Conservation (phyloP, 2,113 vertebrate genomes). For the Podarcis muralis region DNA sequence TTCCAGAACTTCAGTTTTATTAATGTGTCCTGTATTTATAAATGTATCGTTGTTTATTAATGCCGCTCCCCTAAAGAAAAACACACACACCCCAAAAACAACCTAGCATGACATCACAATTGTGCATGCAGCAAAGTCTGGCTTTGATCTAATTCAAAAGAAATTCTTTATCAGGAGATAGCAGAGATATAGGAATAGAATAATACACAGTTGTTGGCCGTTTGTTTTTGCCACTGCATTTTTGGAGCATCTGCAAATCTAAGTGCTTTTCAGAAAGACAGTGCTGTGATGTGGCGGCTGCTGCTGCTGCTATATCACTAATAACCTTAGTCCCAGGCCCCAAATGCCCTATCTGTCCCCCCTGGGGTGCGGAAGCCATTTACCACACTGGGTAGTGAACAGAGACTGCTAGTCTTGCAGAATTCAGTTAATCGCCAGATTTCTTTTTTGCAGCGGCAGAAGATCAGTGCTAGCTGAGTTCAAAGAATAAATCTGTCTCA, state of each 20-base stretch:
- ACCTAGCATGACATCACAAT: slow-evolving; percentile 30
- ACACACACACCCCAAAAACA: background rate
- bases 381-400: background rate
- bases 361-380: background rate
- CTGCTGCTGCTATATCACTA: background rate
- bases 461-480: slow-evolving; percentile 20
- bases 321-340: slow-evolving; percentile 6
- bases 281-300: background rate
- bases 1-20: slow-evolving; percentile 59
- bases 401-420: slow-evolving; percentile 3
- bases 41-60: slow-evolving; percentile 31
- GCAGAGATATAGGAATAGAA: slow-evolving; percentile 14
- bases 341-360: slow-evolving; percentile 16
- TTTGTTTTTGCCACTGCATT: slow-evolving; percentile 17
- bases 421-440: background rate
- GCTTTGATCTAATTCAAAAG: slow-evolving; percentile 19
- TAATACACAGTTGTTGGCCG: background rate
- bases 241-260: background rate
- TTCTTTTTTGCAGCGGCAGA: slow-evolving; percentile 13
- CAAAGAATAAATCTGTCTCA: slow-evolving; percentile 32
- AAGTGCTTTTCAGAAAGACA: slow-evolving; percentile 10
- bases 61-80: background rate
- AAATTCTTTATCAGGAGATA: slow-evolving; percentile 15
- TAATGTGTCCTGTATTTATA: slow-evolving; percentile 59
- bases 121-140: slow-evolving; percentile 46